phyloP scores from a whole-genome alignment of 2,113 vertebrate species.

The Apeltes quadracus region DNA sequence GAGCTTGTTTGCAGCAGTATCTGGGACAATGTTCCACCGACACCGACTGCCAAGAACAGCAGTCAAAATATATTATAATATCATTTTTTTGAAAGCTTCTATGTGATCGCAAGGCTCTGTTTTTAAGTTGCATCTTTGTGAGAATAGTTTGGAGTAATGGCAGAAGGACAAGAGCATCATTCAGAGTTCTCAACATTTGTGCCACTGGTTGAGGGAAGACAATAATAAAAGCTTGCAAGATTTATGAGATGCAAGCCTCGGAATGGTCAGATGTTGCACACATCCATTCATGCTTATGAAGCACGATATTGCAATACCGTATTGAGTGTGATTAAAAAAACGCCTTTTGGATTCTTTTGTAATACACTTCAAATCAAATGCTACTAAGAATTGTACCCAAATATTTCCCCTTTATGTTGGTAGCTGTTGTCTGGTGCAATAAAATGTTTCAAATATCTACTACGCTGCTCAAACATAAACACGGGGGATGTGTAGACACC shows the following conservation, averaged over 20 bases:
- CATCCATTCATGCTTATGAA: background rate
- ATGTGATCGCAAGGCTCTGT: background rate
- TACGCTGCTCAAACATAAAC: background rate
- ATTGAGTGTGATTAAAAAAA: constrained; percentile 6
- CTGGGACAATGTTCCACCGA: background rate
- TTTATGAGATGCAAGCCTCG: constrained; percentile 21
- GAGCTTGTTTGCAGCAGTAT: constrained; percentile 4
- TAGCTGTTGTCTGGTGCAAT: constrained; percentile 20
- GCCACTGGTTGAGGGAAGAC: background rate
- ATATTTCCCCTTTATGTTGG: constrained; percentile 27
- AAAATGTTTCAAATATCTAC: background rate
- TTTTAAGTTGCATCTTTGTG: background rate
- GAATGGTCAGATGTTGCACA: background rate
- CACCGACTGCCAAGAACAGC: constrained; percentile 4
- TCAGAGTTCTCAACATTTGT: background rate
- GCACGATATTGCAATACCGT: background rate
- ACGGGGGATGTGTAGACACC: background rate
- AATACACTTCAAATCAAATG: constrained; percentile 15
- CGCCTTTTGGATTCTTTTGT: background rate
- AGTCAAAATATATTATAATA: background rate
- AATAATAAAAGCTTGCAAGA: background rate
- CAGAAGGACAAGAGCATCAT: constrained; percentile 7
- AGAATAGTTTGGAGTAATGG: background rate
- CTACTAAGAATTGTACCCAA: constrained; percentile 5
- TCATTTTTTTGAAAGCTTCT: background rate